Conservation (phyloP, 2,888 invertebrate species). For the Cloeon dipterum region DNA sequence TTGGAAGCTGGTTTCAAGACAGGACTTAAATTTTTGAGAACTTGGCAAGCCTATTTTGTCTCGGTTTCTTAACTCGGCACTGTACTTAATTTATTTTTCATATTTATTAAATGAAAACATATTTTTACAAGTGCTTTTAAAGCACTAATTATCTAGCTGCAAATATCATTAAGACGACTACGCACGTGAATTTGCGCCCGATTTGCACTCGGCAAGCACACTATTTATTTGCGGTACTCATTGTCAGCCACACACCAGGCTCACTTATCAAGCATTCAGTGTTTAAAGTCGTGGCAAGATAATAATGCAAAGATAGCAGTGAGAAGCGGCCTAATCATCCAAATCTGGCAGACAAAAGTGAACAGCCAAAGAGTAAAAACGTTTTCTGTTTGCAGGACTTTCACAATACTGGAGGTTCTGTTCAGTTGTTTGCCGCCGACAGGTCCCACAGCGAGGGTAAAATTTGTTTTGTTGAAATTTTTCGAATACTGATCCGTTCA, state of each 20-base stretch:
- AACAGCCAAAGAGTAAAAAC: too few relatives aligned
- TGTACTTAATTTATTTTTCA: neutral
- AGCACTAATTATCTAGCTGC: too few relatives aligned
- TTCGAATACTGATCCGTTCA: conserved; percentile 3
- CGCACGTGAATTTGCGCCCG: neutral
- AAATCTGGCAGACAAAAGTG: neutral
- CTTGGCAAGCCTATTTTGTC: too few relatives aligned
- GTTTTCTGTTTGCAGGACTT: conserved; percentile 3
- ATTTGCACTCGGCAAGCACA: too few relatives aligned
- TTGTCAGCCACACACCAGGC: neutral
- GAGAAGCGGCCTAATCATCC: neutral
- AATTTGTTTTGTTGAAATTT: conserved; percentile 3
- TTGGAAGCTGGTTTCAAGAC: too few relatives aligned
- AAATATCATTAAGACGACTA: neutral
- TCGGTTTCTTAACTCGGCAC: too few relatives aligned
- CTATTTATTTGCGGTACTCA: neutral
- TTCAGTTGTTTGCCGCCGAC: conserved; percentile 12
- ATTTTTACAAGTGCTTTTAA: too few relatives aligned
- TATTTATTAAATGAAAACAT: too few relatives aligned
- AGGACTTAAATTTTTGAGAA: too few relatives aligned
- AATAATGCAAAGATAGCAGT: too few relatives aligned
- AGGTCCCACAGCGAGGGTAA: conserved; percentile 12
- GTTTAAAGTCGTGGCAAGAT: neutral
- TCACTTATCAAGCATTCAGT: neutral
- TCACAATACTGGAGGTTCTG: conserved; percentile 20